Percentiles rank a stretch among this genome's conserved stretches.
phyloP scores from a whole-genome alignment of 2,888 invertebrate species.

The Dugesia japonica region DNA sequence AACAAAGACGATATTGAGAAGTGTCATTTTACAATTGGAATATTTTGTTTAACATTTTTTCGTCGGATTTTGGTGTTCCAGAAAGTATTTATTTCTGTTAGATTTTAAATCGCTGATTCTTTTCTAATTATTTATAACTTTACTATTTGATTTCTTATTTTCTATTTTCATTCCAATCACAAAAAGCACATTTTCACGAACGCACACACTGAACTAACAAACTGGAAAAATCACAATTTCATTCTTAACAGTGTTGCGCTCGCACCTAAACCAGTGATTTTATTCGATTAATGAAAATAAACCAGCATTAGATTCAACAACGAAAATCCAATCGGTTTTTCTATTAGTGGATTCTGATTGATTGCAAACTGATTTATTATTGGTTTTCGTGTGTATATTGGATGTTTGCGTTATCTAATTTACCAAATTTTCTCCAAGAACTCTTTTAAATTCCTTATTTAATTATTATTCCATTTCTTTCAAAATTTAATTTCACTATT shows the following conservation, averaged over 20 bases:
- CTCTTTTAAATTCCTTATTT: neutral
- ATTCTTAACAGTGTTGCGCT: neutral
- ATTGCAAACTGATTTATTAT: conserved; percentile 1
- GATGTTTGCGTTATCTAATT: conserved; percentile 3
- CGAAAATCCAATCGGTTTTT: neutral
- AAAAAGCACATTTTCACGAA: neutral
- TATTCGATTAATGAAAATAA: conserved; percentile 15
- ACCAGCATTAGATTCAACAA: neutral
- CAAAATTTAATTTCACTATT: no score
- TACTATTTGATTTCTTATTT: neutral
- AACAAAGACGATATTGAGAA: conserved; percentile 20
- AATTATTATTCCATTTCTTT: no score
- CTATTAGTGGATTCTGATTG: conserved; percentile 11
- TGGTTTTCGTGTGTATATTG: conserved; percentile 2
- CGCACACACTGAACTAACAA: neutral
- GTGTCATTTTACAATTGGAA: conserved; percentile 14
- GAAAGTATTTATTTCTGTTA: neutral
- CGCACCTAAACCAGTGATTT: neutral
- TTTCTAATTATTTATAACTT: no score
- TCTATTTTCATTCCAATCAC: neutral
- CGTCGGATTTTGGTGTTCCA: neutral
- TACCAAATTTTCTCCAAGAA: neutral
- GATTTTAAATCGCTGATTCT: no score
- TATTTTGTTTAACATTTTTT: neutral
- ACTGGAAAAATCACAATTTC: neutral